These are phyloP conservation scores for Threskiornis aethiopicus DNA, from an alignment of 2,797 vertebrate genomes.

Conservation along the genomic window DNA sequence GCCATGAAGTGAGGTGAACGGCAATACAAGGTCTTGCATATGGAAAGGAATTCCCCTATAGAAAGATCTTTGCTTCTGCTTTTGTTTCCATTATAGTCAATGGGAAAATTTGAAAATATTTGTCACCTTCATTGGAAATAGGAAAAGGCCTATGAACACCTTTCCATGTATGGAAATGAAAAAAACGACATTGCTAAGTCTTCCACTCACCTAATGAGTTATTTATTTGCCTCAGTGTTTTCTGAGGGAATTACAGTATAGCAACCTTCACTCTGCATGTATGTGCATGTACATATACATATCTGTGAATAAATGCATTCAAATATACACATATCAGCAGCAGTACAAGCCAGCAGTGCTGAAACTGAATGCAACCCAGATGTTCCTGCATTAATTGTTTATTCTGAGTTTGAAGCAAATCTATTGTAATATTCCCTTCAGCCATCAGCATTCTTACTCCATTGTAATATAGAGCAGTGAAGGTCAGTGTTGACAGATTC, in stretches of 20 bases:
- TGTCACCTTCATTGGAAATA: neutral
- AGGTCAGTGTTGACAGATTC: slow-evolving; percentile 75
- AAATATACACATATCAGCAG: neutral
- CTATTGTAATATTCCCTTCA: slow-evolving; percentile 53
- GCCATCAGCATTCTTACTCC: slow-evolving; percentile 70
- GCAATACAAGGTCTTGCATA: neutral
- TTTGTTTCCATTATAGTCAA: neutral
- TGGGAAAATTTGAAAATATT: neutral
- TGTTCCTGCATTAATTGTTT: neutral
- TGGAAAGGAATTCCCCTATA: neutral
- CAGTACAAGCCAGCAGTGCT: neutral
- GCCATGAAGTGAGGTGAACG: neutral
- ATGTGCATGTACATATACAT: neutral
- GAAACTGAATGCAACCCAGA: neutral
- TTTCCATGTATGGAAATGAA: neutral
- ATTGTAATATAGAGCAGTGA: slow-evolving; percentile 69
- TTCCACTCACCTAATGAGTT: neutral
- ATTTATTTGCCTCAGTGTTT: neutral
- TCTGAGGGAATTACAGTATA: neutral
- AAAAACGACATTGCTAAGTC: neutral
- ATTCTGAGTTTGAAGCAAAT: slow-evolving; percentile 30
- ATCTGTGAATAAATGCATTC: neutral
- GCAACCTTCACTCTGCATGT: neutral
- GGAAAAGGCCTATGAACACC: neutral
- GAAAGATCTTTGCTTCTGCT: neutral